Conservation (phyloP, 2,113 vertebrate genomes). For the Passer montanus region DNA sequence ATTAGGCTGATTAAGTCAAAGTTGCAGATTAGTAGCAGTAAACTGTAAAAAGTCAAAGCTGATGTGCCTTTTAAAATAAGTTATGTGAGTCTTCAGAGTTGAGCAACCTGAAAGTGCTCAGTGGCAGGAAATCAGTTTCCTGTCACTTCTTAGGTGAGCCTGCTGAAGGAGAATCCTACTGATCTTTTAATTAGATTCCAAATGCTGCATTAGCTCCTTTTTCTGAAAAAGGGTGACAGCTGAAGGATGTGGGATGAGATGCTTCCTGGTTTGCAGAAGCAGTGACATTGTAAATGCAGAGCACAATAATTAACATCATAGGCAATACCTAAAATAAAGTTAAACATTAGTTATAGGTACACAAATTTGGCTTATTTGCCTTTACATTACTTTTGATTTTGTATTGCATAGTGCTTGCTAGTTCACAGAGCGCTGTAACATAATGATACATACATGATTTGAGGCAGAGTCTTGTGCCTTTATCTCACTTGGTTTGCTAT, state of each 20-base stretch:
- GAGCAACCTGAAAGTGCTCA: neutral
- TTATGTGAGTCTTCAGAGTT: neutral
- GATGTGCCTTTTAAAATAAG: neutral
- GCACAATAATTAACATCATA: neutral
- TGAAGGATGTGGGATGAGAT: neutral
- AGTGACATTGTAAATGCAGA: neutral
- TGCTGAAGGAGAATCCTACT: neutral
- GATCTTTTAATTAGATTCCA: slow-evolving; percentile 23
- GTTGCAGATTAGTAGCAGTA: neutral
- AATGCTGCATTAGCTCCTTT: neutral
- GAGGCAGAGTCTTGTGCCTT: neutral
- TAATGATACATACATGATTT: neutral
- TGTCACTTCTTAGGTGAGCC: neutral
- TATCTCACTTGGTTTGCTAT: neutral
- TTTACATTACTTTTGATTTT: neutral
- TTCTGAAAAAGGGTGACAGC: neutral
- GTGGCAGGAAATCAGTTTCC: neutral
- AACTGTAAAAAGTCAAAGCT: neutral
- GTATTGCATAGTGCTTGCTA: neutral
- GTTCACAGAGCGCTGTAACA: neutral
- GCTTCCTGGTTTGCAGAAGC: neutral
- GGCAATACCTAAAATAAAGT: neutral
- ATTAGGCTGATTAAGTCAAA: neutral
- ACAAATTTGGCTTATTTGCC: neutral
- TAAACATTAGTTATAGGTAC: neutral